Percentiles rank a stretch among this genome's conserved stretches.
Conservation (phyloP, 1,140 invertebrate genomes). For the Zaprionus taronus region DNA sequence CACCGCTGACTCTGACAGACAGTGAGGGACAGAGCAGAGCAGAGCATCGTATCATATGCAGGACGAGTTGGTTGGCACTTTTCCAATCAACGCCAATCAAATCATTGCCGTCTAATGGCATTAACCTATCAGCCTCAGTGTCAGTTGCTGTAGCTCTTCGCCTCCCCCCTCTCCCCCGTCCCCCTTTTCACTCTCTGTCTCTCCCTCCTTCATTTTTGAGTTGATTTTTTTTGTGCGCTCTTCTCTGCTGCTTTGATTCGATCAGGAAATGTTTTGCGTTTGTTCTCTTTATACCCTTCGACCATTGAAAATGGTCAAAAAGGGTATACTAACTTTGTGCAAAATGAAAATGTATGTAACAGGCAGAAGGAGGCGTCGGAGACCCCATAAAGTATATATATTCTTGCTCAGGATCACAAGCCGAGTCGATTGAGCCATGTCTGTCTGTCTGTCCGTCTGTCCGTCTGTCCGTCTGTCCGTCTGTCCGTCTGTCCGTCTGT, state of each 20-base stretch:
- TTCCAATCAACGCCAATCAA: constrained; percentile 82
- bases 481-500: too few species aligned
- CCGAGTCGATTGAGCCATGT: too few species aligned
- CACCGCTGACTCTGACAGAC: constrained; percentile 18
- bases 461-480: too few species aligned
- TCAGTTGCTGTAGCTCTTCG: constrained; percentile 36
- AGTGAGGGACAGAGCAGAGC: not conserved
- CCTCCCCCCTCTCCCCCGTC: constrained; percentile 8
- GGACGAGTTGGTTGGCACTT: constrained; percentile 56
- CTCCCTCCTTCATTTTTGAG: constrained; percentile 16
- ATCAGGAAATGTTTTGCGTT: constrained; percentile 72
- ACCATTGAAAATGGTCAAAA: too few species aligned
- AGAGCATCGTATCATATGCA: constrained; percentile 14
- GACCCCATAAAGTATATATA: too few species aligned
- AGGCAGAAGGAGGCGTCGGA: too few species aligned
- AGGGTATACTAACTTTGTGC: too few species aligned
- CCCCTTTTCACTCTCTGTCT: not conserved
- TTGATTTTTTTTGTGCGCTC: constrained; percentile 31
- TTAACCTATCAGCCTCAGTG: constrained; percentile 79
- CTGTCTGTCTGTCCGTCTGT: too few species aligned
- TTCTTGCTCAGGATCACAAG: too few species aligned
- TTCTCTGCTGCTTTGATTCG: constrained; percentile 72
- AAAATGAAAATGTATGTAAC: too few species aligned
- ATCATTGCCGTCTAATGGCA: constrained; percentile 81
- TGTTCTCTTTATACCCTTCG: too few species aligned